These are phyloP conservation scores for Xenotilapia caudafasciata DNA, from an alignment of 2,113 vertebrate genomes.

Conservation along the genomic window DNA sequence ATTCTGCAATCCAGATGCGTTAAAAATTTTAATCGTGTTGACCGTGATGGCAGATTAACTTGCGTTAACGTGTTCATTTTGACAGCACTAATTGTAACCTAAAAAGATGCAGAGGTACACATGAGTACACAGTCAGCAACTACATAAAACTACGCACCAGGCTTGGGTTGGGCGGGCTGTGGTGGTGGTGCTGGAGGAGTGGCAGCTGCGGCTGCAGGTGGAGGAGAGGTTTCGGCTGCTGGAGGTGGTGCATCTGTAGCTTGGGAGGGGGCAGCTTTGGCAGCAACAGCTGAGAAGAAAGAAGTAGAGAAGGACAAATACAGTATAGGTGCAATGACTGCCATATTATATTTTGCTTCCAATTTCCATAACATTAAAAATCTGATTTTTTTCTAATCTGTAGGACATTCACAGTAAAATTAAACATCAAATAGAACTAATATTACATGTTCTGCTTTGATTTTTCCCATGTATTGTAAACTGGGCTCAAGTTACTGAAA, in stretches of 20 bases:
- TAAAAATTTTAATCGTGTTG: neutral
- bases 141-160: conserved; percentile 68
- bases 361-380: neutral
- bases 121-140: neutral
- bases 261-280: conserved; percentile 75
- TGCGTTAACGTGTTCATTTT: fast-evolving
- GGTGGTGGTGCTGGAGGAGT: conserved; percentile 76
- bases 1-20: neutral
- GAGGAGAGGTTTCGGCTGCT: conserved; percentile 38
- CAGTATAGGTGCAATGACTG: neutral
- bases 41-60: neutral
- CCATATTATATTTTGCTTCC: neutral
- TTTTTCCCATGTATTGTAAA: neutral
- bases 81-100: neutral
- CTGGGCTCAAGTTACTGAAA: neutral
- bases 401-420: neutral
- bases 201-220: conserved; percentile 63
- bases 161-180: conserved; percentile 77
- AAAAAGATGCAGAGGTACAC: neutral
- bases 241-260: conserved; percentile 62
- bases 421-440: neutral
- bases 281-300: conserved; percentile 72
- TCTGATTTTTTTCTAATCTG: fast-evolving
- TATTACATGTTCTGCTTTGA: neutral
- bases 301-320: neutral